A percentile compares a stretch with the other conserved stretches of the same genome.
phyloP scores from a whole-genome alignment of 2,113 vertebrate species.

The Theristicus caerulescens region DNA sequence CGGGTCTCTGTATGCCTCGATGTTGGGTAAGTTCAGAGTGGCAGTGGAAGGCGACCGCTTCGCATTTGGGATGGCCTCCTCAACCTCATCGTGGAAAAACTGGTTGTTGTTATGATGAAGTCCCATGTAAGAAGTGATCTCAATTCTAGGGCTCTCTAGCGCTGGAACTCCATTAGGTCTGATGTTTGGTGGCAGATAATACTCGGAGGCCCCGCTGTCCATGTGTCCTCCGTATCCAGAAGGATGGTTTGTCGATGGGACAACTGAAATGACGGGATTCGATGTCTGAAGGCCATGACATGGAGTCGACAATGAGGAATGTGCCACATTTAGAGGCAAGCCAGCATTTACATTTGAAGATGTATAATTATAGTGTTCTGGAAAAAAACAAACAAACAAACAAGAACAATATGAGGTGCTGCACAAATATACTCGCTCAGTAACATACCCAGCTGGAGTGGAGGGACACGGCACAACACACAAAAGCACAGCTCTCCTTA shows the following conservation, averaged over 20 bases:
- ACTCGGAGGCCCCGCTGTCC: slow-evolving; percentile 79
- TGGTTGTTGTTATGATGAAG: slow-evolving; percentile 78
- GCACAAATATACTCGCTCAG: neutral
- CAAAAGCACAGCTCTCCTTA: neutral
- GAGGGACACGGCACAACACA: neutral
- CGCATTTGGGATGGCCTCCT: slow-evolving; percentile 79
- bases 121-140: slow-evolving; percentile 91
- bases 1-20: slow-evolving; percentile 92
- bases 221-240: slow-evolving; percentile 81
- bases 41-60: slow-evolving; percentile 87
- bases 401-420: slow-evolving; percentile 8
- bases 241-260: slow-evolving; percentile 81
- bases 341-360: slow-evolving; percentile 83
- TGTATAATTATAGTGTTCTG: slow-evolving; percentile 90
- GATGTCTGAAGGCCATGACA: slow-evolving; percentile 89
- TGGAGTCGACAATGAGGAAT: slow-evolving; percentile 83
- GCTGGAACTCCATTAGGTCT: slow-evolving; percentile 87
- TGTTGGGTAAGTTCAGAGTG: slow-evolving; percentile 88
- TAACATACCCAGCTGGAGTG: neutral
- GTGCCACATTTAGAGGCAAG: slow-evolving; percentile 86
- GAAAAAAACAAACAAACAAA: slow-evolving; percentile 65
- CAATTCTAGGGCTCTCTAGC: slow-evolving; percentile 93
- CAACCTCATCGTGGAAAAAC: slow-evolving; percentile 86
- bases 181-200: slow-evolving; percentile 81
- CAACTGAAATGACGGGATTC: slow-evolving; percentile 82